Evolutionary conservation across 2,888 invertebrate genomes (phyloP).

Genomic region (Amblyjoppa proteus): DNA sequence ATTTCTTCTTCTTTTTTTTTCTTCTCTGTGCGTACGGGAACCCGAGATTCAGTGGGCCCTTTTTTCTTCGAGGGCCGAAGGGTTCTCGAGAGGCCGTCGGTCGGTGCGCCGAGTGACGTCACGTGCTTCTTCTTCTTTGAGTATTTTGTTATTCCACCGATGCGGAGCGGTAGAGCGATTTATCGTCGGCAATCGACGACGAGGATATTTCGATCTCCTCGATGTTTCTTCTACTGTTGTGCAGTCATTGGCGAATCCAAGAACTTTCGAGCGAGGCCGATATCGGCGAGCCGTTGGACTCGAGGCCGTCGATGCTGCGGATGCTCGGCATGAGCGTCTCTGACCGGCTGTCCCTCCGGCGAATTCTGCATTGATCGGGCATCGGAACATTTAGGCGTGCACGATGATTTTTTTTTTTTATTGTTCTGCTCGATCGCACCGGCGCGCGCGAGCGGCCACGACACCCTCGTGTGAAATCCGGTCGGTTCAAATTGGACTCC

Average conservation of each 20-base stretch:
- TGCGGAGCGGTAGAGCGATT: neutral
- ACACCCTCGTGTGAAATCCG: neutral
- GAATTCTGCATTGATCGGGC: slow-evolving; percentile 19
- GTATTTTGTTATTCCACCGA: neutral
- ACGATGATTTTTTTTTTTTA: slow-evolving; percentile 17
- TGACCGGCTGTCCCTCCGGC: slow-evolving; percentile 38
- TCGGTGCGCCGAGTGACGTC: neutral
- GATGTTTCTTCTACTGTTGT: neutral
- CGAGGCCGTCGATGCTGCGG: slow-evolving; percentile 8
- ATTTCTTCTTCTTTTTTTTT: neutral
- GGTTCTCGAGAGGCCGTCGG: no score
- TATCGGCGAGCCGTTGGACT: neutral
- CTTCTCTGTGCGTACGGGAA: neutral
- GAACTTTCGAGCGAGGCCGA: neutral
- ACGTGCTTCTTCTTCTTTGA: neutral
- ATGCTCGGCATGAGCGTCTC: slow-evolving; percentile 11
- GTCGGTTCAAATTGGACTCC: neutral
- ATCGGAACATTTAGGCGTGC: slow-evolving; percentile 43
- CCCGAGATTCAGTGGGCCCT: neutral
- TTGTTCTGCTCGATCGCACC: neutral
- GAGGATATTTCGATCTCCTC: neutral
- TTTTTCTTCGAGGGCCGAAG: neutral
- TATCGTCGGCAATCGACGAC: neutral
- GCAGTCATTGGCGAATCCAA: neutral
- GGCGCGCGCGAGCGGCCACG: neutral